These are phyloP conservation scores for Acanthosepion lycidas DNA, from an alignment of 2,888 invertebrate species.

Conservation along the genomic window DNA sequence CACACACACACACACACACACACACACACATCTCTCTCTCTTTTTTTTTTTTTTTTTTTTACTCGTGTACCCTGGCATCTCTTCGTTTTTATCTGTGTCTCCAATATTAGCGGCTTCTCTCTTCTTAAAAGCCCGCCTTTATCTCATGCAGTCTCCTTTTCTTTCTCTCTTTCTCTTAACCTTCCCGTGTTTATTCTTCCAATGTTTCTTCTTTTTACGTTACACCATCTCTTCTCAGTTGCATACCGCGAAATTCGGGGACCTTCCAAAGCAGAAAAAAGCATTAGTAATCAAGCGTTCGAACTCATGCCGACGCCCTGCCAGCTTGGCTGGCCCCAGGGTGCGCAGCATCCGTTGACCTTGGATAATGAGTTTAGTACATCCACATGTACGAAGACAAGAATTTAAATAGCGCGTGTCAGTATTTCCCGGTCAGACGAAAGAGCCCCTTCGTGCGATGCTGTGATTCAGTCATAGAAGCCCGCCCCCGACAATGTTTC, in stretches of 20 bases:
- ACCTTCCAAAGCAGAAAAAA: not conserved
- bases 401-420: slow-evolving; percentile 33
- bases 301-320: not conserved
- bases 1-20: not conserved
- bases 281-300: not conserved
- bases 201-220: not conserved
- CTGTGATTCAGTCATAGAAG: not conserved
- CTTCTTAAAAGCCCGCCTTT: not conserved
- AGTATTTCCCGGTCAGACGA: slow-evolving; percentile 33
- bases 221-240: not conserved
- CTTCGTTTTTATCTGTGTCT: not conserved
- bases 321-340: not conserved
- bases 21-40: no score
- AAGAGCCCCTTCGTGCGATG: not conserved
- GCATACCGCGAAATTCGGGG: not conserved
- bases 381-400: not conserved
- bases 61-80: no score
- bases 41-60: no score
- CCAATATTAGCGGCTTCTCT: no score
- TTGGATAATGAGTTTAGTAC: slow-evolving; percentile 41
- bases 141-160: not conserved
- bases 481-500: not conserved
- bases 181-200: not conserved
- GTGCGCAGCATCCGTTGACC: not conserved
- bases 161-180: not conserved